Conservation (phyloP, 2,888 invertebrate genomes). For the Tetragnatha montana region DNA sequence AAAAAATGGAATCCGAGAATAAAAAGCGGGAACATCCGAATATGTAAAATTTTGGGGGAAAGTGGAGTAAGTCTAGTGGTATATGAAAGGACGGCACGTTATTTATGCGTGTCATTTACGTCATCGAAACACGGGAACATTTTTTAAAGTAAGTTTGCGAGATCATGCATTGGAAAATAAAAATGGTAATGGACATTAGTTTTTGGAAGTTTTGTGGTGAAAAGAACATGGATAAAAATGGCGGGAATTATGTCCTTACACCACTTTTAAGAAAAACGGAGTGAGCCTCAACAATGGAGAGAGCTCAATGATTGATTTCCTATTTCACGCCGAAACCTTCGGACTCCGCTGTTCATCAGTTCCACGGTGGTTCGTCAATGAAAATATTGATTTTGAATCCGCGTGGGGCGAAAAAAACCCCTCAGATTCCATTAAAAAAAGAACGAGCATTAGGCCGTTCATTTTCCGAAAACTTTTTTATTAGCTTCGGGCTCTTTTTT, state of each 20-base stretch:
- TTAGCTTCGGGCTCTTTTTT: not conserved
- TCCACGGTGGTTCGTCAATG: constrained; percentile 46
- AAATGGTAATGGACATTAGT: too few relatives aligned
- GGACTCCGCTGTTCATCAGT: constrained; percentile 57
- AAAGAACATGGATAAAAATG: too few relatives aligned
- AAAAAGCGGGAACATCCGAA: constrained; percentile 30
- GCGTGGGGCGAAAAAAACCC: not conserved
- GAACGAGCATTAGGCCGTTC: constrained; percentile 59
- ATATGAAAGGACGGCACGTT: too few relatives aligned
- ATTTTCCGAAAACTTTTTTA: constrained; percentile 32
- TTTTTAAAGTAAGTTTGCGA: too few relatives aligned
- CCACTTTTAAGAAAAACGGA: not conserved
- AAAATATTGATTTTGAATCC: constrained; percentile 52
- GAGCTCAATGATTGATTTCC: constrained; percentile 52
- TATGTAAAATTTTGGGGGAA: not conserved
- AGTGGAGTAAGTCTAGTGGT: too few relatives aligned
- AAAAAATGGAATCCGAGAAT: constrained; percentile 5
- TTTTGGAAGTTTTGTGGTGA: too few relatives aligned
- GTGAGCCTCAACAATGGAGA: not conserved
- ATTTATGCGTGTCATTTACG: too few relatives aligned
- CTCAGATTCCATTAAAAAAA: constrained; percentile 52
- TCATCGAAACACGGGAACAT: too few relatives aligned
- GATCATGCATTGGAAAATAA: too few relatives aligned
- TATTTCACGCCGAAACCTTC: constrained; percentile 55
- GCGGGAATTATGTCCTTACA: not conserved